Evolutionary conservation across 2,888 invertebrate species (phyloP).

Genomic region (Protonemura montana): DNA sequence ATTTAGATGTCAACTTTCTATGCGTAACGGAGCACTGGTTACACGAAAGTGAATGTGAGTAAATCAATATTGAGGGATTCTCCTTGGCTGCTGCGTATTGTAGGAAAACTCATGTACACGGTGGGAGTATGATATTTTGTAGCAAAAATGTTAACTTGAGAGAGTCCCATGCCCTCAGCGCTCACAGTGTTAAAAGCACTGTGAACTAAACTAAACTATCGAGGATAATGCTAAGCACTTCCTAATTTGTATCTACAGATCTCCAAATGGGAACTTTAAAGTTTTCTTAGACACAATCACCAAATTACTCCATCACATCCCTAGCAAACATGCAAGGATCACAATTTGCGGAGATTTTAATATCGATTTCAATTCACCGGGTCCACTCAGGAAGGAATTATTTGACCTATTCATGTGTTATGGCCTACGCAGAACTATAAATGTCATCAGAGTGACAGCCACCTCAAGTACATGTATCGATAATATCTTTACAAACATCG

Average conservation of each 20-base stretch:
- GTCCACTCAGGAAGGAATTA: background rate
- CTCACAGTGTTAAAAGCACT: background rate
- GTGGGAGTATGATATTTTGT: background rate
- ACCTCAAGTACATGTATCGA: background rate
- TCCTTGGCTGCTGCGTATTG: background rate
- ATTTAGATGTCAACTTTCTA: background rate
- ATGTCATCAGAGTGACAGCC: background rate
- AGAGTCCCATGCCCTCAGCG: background rate
- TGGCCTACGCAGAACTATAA: background rate
- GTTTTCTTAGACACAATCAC: background rate
- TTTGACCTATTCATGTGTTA: background rate
- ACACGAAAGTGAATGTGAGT: background rate
- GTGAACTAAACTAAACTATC: background rate
- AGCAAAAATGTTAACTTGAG: background rate
- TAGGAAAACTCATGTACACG: background rate
- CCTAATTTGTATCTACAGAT: background rate
- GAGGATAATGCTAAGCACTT: background rate
- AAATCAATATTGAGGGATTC: background rate
- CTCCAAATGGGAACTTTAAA: background rate
- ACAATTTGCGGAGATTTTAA: background rate
- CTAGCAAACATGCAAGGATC: background rate
- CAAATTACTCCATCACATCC: background rate
- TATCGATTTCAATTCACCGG: background rate
- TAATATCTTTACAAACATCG: background rate
- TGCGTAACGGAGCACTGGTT: slow-evolving; percentile 18